These are phyloP conservation scores for Patiria miniata DNA, from an alignment of 35 echinoderm and acorn worm species.

Conservation along the genomic window DNA sequence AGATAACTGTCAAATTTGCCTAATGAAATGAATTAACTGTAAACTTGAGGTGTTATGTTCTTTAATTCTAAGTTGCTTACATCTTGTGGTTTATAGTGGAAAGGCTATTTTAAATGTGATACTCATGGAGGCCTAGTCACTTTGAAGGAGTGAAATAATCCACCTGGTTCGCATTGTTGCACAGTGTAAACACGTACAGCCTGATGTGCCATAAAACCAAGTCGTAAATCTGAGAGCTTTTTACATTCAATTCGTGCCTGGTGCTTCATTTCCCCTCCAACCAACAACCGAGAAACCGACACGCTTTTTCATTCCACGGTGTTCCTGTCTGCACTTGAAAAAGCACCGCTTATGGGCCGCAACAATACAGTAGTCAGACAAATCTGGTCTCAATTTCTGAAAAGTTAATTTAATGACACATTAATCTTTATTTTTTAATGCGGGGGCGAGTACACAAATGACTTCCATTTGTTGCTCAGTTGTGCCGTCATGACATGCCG, in stretches of 20 bases:
- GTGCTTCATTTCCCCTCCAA: neutral
- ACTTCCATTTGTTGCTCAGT: neutral
- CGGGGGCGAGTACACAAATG: neutral
- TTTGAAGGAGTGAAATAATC: neutral
- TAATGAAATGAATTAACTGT: too few relatives aligned
- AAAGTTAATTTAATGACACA: constrained; percentile 9
- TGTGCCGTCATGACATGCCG: neutral
- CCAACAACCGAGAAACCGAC: neutral
- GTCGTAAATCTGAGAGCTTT: constrained; percentile 17
- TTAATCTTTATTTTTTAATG: constrained; percentile 15
- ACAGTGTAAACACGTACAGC: neutral
- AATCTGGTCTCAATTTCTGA: neutral
- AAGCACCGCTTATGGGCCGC: too few relatives aligned
- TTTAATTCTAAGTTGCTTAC: too few relatives aligned
- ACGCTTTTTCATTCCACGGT: neutral
- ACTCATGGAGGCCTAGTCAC: too few relatives aligned
- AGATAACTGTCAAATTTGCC: too few relatives aligned
- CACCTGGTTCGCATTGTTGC: neutral
- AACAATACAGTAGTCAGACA: neutral
- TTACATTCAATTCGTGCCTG: constrained; percentile 9
- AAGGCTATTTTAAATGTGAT: too few relatives aligned
- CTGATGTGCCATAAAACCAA: neutral
- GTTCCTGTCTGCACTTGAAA: neutral
- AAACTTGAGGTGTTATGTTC: too few relatives aligned
- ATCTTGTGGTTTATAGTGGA: too few relatives aligned